A percentile compares a stretch with the other conserved stretches of the same genome.
phyloP scores from a whole-genome alignment of 2,888 invertebrate genomes.

The Chalcosyrphus nemorum region DNA sequence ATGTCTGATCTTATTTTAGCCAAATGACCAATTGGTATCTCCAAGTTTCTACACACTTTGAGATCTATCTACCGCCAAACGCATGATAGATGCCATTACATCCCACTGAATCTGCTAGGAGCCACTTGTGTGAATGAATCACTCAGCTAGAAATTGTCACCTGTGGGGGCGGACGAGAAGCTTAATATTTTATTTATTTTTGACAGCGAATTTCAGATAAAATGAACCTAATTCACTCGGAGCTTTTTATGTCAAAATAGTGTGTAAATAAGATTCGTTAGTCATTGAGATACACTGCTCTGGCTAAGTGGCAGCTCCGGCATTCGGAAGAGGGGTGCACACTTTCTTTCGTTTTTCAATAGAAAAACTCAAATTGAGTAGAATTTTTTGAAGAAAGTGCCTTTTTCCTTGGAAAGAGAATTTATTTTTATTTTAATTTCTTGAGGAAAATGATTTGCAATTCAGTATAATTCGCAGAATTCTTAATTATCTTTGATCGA shows the following conservation, averaged over 20 bases:
- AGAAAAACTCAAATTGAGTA: not conserved
- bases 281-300: not conserved
- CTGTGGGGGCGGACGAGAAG: constrained; percentile 13
- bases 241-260: not conserved
- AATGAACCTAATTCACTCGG: not conserved
- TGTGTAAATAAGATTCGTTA: not conserved
- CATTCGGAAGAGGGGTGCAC: not conserved
- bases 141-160: not conserved
- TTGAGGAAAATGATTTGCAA: not conserved
- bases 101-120: not conserved
- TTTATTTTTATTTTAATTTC: constrained; percentile 1
- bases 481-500: not conserved
- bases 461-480: constrained; percentile 4
- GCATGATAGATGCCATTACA: not conserved
- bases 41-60: constrained; percentile 14
- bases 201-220: not conserved
- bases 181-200: not conserved
- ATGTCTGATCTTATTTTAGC: constrained; percentile 35
- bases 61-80: not conserved
- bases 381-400: not conserved
- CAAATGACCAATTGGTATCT: constrained; percentile 23
- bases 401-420: not conserved
- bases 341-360: not conserved
- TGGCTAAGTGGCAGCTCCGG: not conserved
- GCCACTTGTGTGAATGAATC: constrained; percentile 15